Evolutionary conservation across 2,797 vertebrate species (phyloP), one percentile per base, ranked within the genome.

Genomic region (Novumbra hubbsi): DNA sequence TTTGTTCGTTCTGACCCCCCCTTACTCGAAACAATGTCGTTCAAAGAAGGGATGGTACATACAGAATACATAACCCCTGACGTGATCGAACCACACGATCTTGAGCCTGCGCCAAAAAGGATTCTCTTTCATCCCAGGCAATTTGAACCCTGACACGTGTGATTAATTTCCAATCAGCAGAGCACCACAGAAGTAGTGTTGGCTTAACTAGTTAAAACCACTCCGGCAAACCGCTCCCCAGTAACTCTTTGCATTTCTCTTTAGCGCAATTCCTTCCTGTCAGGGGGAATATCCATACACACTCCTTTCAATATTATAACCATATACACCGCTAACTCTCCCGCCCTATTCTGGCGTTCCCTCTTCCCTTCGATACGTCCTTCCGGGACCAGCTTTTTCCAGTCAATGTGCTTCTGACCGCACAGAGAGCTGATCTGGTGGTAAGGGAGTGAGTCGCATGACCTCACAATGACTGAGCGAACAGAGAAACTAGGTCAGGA

Each of bases 91-190:
- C 21, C 55, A 27, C 55, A 60, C 21, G 21, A 60, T 2, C 19
- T 27, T 60, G 19, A 6, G n/a, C 52, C 52, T 9, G 52, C 19
- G n/a, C 52, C 52, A 55, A n/a, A 93, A 94, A 89, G 90, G 52
- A 11, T 14, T 49, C 16, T 49, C 16, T 55, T 55, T 16, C 19
- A 2, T 38, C 4, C 34, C 34, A 38, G 19, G 52, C 52, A 8
- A 55, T n/a, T n/a, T 63, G 27, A 28, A 28, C 12, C 30, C 27
- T 63, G 27, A 63, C 24, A 30, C 27, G 28, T 28, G 24, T 63
- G 62, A 16, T 64, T 30, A 6, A 64, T 17, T 3, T 16, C 16
- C 16, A 64, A 64, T 28, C 16, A 17, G 17, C 15, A 19, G 63
- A 65, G 16, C 28, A 65, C 14, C 6, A 65, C 30, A 32, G 55